phyloP scores from a whole-genome alignment of 2,888 invertebrate genomes.

The Danaus chrysippus region DNA sequence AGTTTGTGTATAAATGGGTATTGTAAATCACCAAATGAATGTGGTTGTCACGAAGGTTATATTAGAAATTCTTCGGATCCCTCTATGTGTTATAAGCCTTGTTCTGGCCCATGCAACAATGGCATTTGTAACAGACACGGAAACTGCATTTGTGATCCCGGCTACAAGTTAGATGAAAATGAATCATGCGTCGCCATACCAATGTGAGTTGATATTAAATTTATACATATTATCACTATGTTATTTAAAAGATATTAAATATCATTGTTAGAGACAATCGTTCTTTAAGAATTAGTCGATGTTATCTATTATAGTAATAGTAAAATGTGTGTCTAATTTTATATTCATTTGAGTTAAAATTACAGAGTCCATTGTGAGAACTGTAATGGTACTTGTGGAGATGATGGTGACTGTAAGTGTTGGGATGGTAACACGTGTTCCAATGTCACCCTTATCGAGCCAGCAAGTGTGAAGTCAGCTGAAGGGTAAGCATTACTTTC shows the following conservation, averaged over 20 bases:
- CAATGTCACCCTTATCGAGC: background rate
- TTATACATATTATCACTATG: background rate
- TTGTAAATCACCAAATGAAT: conserved; percentile 48
- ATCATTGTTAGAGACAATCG: no score
- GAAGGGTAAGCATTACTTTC: conserved; percentile 22
- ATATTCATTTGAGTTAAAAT: conserved; percentile 20
- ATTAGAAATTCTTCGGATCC: conserved; percentile 30
- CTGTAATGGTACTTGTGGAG: conserved; percentile 42
- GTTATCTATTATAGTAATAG: no score
- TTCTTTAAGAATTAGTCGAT: no score
- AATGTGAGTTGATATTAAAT: conserved; percentile 42
- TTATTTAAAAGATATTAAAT: conserved; percentile 9
- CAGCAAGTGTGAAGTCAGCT: conserved; percentile 29
- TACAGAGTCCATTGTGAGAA: conserved; percentile 47
- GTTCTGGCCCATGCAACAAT: conserved; percentile 40
- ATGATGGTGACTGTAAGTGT: conserved; percentile 40
- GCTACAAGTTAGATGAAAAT: conserved; percentile 37
- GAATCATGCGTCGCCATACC: conserved; percentile 38
- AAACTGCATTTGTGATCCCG: conserved; percentile 42
- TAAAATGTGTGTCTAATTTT: background rate
- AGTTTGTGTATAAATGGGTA: conserved; percentile 49
- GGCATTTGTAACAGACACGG: conserved; percentile 45
- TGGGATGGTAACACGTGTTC: conserved; percentile 38
- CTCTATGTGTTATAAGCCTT: conserved; percentile 44
- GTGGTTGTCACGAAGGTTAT: conserved; percentile 49